Evolutionary conservation across 2,888 invertebrate species (phyloP).

Genomic region (Euzetes globulus): DNA sequence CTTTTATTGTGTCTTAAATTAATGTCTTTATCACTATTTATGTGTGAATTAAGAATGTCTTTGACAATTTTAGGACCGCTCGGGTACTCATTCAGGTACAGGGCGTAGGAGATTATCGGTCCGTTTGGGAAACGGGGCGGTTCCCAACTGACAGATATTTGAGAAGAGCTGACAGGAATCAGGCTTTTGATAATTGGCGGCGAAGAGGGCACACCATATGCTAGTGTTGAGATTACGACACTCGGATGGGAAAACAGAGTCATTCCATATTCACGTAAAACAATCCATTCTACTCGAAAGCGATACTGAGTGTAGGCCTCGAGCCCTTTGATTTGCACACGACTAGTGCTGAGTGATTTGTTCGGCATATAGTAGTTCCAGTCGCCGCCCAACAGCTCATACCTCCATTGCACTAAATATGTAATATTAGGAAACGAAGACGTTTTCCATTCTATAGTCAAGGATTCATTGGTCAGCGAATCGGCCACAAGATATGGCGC

Average conservation of each 20-base stretch:
- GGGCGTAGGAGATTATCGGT: slow-evolving; percentile 74
- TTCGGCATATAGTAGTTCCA: slow-evolving; percentile 66
- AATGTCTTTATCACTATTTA: neutral
- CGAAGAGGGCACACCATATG: slow-evolving; percentile 57
- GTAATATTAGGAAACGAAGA: slow-evolving; percentile 46
- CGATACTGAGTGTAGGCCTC: slow-evolving; percentile 82
- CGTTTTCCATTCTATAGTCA: slow-evolving; percentile 69
- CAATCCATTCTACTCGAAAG: slow-evolving; percentile 77
- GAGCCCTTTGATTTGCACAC: slow-evolving; percentile 59
- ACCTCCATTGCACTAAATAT: slow-evolving; percentile 66
- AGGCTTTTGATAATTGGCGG: slow-evolving; percentile 64
- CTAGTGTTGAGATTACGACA: slow-evolving; percentile 46
- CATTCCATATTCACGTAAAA: slow-evolving; percentile 52
- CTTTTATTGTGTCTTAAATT: slow-evolving; percentile 6
- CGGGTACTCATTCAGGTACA: slow-evolving; percentile 58
- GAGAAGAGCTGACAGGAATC: slow-evolving; percentile 61
- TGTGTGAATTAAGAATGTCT: slow-evolving; percentile 27
- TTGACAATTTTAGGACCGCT: slow-evolving; percentile 23
- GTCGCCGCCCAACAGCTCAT: slow-evolving; percentile 53
- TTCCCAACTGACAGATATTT: slow-evolving; percentile 80
- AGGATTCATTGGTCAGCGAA: slow-evolving; percentile 64
- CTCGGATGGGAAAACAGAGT: slow-evolving; percentile 46
- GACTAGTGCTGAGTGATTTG: slow-evolving; percentile 35
- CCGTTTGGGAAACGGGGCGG: slow-evolving; percentile 79
- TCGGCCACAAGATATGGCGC: slow-evolving; percentile 71